Evolutionary conservation across 2,113 vertebrate genomes (phyloP).

Genomic region (Daphoenositta chrysoptera): DNA sequence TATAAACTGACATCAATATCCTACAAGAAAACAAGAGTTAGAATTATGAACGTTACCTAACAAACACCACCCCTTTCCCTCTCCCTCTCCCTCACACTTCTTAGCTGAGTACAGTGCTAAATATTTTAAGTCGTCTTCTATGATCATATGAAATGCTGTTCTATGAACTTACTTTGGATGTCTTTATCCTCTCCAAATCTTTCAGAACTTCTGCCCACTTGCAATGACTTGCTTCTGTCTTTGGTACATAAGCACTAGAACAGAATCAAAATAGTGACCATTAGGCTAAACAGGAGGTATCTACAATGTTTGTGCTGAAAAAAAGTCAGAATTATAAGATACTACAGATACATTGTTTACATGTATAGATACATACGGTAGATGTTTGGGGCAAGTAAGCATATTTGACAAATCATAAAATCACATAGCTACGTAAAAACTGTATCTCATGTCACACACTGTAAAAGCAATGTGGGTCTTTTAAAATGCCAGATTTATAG

Average conservation of each 20-base stretch:
- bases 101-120: not conserved
- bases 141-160: not conserved
- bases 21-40: slow-evolving; percentile 57
- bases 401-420: not conserved
- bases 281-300: not conserved
- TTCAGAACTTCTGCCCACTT: slow-evolving; percentile 50
- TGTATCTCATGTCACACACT: not conserved
- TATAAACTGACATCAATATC: slow-evolving; percentile 72
- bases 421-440: not conserved
- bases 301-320: not conserved
- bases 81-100: not conserved
- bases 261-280: slow-evolving; percentile 27
- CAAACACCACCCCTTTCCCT: not conserved
- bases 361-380: not conserved
- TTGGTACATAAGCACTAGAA: slow-evolving; percentile 54
- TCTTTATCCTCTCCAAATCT: slow-evolving; percentile 59
- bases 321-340: not conserved
- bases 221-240: slow-evolving; percentile 45
- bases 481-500: not conserved
- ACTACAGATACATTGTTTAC: not conserved
- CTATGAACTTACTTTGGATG: slow-evolving; percentile 56
- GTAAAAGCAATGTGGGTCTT: not conserved
- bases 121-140: not conserved
- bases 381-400: not conserved
- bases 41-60: not conserved